Evolutionary conservation across 2,797 vertebrate species (phyloP).

Genomic region (Allobates femoralis): DNA sequence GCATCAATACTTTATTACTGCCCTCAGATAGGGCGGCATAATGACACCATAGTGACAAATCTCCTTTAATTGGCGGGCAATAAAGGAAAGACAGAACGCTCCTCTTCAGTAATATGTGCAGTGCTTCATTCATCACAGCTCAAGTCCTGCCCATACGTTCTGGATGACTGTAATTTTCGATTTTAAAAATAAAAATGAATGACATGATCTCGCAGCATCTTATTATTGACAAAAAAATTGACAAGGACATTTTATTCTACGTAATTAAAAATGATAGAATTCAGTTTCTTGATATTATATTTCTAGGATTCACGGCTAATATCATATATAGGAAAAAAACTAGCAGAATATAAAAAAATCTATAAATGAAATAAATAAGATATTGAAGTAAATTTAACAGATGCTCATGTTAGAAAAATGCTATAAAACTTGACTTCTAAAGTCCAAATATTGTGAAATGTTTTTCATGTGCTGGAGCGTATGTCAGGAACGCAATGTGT

Average conservation of each 20-base stretch:
- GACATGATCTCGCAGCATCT: neutral
- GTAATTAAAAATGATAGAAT: neutral
- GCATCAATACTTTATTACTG: too few species aligned
- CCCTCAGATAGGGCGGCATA: too few species aligned
- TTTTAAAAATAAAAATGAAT: neutral
- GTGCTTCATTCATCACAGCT: neutral
- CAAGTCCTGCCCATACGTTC: neutral
- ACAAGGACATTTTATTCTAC: neutral
- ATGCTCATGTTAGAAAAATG: constrained; percentile 46
- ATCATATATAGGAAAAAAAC: neutral
- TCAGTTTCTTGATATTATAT: neutral
- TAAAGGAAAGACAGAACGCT: too few species aligned
- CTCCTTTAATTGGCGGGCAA: too few species aligned
- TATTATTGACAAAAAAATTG: neutral
- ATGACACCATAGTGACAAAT: too few species aligned
- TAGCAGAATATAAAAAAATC: neutral
- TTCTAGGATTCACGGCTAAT: neutral
- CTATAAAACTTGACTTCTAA: constrained; percentile 28
- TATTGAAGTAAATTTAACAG: constrained; percentile 49
- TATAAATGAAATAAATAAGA: constrained; percentile 37
- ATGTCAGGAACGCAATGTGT: constrained; percentile 41
- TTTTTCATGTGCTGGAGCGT: constrained; percentile 40
- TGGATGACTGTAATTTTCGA: neutral
- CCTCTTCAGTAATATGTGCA: too few species aligned
- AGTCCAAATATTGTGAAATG: constrained; percentile 60